Evolutionary conservation across 1,140 invertebrate genomes (phyloP), one percentile per base, ranked within the genome.

Genomic region (Phthorimaea operculella): DNA sequence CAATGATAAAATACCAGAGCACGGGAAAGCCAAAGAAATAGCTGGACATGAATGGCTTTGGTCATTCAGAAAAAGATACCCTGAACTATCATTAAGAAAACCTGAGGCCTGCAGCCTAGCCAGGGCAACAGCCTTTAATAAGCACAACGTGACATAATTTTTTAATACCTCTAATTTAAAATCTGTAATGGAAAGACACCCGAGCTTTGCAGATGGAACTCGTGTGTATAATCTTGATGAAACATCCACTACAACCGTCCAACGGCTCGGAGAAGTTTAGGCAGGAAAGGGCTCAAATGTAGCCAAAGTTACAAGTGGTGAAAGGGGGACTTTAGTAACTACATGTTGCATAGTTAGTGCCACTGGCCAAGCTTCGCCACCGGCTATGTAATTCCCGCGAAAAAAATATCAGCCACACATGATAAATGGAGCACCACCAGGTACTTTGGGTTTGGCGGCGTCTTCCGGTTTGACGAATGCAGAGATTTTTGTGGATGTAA

Each of bases 181-280:
- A 33, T 17, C 36, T 4, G 39, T 8, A 10, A 33, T 56, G 44
- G 48, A 51, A 44, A 53, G 62, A 15, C 16, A 47, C 21, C 57
- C 57, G 39, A 34, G 11, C 34, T 66, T 66, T 34, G 28, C 28
- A 8, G 51, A 61, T 57, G 53, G 47, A 10, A 57, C 51, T 21
- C 44, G 59, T 44, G 70, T 84, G 18, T 85, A 60, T 55, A 85
- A 87, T 59, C 17, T 79, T 5, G 79, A 86, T 58, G 78, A 87
- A 58, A 87, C 76, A 8, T 78, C 76, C 1, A 59, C 78, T 17
- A 86, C 79, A 0, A 87, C 85, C 12, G 86, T 87, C 5, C 78
- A 78, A 60, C 66, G 64, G 47, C 71, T 74, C 12, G 51, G 60
- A 21, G 68, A 70, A 67, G 59, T 78, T 33, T 51, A 76, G 10